These are phyloP conservation scores for Sinosuthora webbiana DNA, from an alignment of 2,113 vertebrate species.

Conservation along the genomic window DNA sequence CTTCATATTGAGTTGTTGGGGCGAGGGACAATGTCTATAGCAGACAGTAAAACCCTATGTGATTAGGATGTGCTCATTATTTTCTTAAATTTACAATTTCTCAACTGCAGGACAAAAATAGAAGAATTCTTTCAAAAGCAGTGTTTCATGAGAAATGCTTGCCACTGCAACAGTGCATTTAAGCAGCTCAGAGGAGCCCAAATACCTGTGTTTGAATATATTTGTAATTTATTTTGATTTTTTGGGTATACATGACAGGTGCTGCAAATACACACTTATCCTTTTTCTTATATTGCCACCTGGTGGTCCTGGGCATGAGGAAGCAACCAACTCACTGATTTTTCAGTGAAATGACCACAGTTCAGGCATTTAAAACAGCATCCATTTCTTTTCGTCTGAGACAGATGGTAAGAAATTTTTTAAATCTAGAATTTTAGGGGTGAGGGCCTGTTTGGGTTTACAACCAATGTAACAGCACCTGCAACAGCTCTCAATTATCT, in stretches of 20 bases:
- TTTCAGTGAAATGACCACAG: neutral
- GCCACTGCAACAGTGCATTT: neutral
- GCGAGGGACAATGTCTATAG: neutral
- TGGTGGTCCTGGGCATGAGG: neutral
- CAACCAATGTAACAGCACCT: neutral
- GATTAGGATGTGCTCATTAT: neutral
- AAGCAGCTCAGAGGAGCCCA: neutral
- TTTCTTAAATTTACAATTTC: neutral
- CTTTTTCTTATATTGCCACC: constrained; percentile 58
- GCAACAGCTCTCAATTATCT: neutral
- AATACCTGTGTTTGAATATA: neutral
- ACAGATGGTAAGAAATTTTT: neutral
- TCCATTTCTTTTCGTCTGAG: neutral
- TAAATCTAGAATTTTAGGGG: neutral
- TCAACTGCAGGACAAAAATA: neutral
- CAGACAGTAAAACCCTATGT: neutral
- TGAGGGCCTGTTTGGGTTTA: neutral
- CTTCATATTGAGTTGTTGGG: neutral
- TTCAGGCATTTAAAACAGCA: neutral
- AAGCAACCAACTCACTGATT: neutral
- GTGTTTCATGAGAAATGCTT: neutral
- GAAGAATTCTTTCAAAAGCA: neutral
- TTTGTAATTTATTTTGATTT: neutral
- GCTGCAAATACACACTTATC: neutral
- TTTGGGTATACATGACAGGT: neutral